A percentile compares a stretch with the other conserved stretches of the same genome.
phyloP scores from a whole-genome alignment of 2,888 invertebrate genomes.

The Lasioglossum morio region DNA sequence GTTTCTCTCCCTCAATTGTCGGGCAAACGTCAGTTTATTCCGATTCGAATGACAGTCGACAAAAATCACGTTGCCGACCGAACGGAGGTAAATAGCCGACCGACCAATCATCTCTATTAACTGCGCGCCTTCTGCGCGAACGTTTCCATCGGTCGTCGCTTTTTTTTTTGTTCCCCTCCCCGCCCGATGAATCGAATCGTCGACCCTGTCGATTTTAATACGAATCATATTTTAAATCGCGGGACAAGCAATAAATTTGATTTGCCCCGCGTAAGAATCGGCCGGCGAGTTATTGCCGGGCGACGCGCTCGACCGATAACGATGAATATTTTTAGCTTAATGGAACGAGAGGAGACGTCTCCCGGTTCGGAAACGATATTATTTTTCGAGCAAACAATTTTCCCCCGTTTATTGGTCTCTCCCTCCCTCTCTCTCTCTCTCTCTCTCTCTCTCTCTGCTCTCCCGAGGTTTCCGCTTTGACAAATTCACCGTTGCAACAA shows the following conservation, averaged over 20 bases:
- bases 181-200: background rate
- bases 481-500: background rate
- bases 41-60: slow-evolving; percentile 27
- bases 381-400: slow-evolving; percentile 2
- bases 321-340: slow-evolving; percentile 22
- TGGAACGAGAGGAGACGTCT: slow-evolving; percentile 7
- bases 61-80: slow-evolving; percentile 25
- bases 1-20: slow-evolving; percentile 18
- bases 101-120: slow-evolving; percentile 47
- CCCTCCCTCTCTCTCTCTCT: background rate
- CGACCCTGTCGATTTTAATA: slow-evolving; percentile 25
- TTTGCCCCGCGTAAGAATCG: slow-evolving; percentile 15
- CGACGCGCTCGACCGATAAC: slow-evolving; percentile 11
- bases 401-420: background rate
- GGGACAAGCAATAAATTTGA: slow-evolving; percentile 30
- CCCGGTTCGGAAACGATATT: background rate
- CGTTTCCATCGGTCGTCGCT: slow-evolving; percentile 4
- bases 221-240: slow-evolving; percentile 15
- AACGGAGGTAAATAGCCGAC: background rate
- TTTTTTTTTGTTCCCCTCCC: background rate
- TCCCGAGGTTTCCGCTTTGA: background rate
- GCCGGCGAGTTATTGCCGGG: background rate
- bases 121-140: background rate
- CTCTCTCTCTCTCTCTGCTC: background rate
- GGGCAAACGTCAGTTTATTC: slow-evolving; percentile 35